phyloP scores from a whole-genome alignment of 2,797 vertebrate species.

The Phrynocephalus guinanensis region DNA sequence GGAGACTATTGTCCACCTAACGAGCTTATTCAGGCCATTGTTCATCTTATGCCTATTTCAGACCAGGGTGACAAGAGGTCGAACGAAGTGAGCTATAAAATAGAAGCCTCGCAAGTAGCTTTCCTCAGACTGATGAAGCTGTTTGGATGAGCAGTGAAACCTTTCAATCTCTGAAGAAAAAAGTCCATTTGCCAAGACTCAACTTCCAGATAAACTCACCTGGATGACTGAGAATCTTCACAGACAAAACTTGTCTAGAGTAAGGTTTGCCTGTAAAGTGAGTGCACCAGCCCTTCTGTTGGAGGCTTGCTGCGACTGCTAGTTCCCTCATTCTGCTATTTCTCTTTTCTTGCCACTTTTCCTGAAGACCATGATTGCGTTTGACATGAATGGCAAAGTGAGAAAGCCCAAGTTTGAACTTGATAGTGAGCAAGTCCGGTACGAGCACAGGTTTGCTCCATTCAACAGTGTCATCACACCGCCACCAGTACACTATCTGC shows the following conservation, averaged over 20 bases:
- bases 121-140: no score
- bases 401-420: conserved; percentile 97
- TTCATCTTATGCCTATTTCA: no score
- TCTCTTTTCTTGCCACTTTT: conserved; percentile 14
- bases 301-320: background rate
- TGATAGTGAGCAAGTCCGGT: conserved; percentile 97
- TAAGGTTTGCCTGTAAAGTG: background rate
- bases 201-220: no score
- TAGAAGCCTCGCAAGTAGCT: no score
- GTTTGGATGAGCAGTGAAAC: no score
- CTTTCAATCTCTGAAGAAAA: no score
- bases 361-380: conserved; percentile 94
- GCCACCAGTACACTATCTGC: conserved; percentile 96
- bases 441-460: conserved; percentile 97
- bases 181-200: no score
- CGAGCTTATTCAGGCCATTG: no score
- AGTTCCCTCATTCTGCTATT: background rate
- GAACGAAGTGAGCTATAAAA: no score
- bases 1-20: no score
- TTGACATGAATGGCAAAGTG: conserved; percentile 99
- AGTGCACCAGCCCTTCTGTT: background rate
- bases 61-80: no score
- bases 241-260: background rate
- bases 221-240: no score
- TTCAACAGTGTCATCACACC: conserved; percentile 99